Conservation (phyloP, 2,113 vertebrate genomes). For the Erythrocebus patas region DNA sequence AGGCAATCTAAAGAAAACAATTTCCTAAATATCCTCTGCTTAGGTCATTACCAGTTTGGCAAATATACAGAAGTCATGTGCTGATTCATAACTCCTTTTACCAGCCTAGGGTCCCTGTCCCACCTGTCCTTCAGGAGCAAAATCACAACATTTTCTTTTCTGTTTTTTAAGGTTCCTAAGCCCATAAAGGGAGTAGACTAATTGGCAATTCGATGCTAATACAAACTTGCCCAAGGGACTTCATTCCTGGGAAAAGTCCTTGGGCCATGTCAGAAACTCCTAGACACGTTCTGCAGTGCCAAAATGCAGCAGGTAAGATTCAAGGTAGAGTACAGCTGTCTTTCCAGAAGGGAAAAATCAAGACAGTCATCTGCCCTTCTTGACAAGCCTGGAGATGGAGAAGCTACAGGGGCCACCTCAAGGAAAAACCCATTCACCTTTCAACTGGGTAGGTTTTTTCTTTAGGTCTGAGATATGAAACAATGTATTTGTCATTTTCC, state of each 20-base stretch:
- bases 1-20: not conserved
- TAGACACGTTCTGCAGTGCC: not conserved
- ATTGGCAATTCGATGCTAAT: slow-evolving; percentile 4
- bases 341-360: not conserved
- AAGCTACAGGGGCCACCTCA: not conserved
- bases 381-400: not conserved
- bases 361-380: not conserved
- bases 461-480: not conserved
- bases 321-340: not conserved
- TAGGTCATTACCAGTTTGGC: not conserved
- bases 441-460: not conserved
- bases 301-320: not conserved
- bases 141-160: not conserved
- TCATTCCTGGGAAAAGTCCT: slow-evolving; percentile 23
- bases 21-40: not conserved
- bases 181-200: not conserved
- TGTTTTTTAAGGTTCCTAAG: not conserved
- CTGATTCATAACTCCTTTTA: not conserved
- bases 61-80: not conserved
- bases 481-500: not conserved
- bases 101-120: not conserved
- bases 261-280: not conserved
- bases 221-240: not conserved
- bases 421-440: not conserved
- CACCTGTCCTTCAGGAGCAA: not conserved